Percentiles rank a stretch among this genome's conserved stretches.
phyloP scores from a whole-genome alignment of 2,797 vertebrate species.

The Alosa sapidissima region DNA sequence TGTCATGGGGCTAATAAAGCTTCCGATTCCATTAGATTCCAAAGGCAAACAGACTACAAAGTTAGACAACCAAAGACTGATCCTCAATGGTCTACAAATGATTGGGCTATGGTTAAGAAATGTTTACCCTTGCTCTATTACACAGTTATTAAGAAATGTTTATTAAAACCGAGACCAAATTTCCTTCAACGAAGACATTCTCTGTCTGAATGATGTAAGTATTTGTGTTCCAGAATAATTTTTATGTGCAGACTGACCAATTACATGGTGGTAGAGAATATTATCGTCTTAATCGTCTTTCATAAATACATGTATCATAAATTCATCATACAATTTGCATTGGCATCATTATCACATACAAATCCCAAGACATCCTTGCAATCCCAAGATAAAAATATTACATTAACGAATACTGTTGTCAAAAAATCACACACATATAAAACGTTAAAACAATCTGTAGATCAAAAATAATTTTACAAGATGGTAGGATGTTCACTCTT shows the following conservation, averaged over 20 bases:
- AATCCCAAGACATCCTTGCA: too few relatives aligned
- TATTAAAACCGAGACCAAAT: neutral
- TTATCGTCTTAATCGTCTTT: too few relatives aligned
- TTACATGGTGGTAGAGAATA: neutral
- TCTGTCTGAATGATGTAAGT: neutral
- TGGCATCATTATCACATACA: too few relatives aligned
- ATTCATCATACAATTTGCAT: neutral
- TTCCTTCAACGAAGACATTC: neutral
- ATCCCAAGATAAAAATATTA: too few relatives aligned
- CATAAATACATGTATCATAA: too few relatives aligned
- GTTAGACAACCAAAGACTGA: neutral
- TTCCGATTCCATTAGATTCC: neutral
- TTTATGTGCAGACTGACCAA: neutral
- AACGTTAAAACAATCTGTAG: neutral
- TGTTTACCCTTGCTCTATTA: neutral
- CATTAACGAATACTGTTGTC: too few relatives aligned
- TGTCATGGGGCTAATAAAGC: neutral
- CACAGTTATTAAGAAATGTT: neutral
- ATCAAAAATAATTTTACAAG: neutral
- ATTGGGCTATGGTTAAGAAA: neutral
- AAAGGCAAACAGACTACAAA: neutral
- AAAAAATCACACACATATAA: neutral
- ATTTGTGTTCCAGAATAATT: neutral
- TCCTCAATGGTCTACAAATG: neutral
- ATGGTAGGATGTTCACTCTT: conserved; percentile 27